Conservation (phyloP, 2,888 invertebrate species). For the Caenorhabditis becei region DNA sequence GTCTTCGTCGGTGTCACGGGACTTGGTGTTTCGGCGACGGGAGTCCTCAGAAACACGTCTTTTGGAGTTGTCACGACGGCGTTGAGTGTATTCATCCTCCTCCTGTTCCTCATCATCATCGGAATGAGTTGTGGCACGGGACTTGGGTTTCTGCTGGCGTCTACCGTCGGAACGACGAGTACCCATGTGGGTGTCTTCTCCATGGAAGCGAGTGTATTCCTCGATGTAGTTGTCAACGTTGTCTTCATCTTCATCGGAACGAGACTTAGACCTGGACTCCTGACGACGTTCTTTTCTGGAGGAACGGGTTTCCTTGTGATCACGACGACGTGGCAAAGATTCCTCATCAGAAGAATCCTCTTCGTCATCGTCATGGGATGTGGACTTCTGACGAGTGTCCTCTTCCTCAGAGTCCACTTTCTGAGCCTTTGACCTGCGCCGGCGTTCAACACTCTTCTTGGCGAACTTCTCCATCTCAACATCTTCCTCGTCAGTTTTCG, state of each 20-base stretch:
- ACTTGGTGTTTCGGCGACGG: neutral
- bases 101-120: slow-evolving; percentile 91
- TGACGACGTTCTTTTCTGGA: neutral
- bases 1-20: neutral
- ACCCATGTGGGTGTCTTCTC: slow-evolving; percentile 85
- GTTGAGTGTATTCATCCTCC: slow-evolving; percentile 84
- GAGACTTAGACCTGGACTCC: no score
- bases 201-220: neutral
- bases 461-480: neutral
- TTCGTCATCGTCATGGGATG: slow-evolving; percentile 88
- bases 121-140: slow-evolving; percentile 83
- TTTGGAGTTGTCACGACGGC: neutral
- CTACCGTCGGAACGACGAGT: neutral
- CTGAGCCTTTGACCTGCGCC: no score
- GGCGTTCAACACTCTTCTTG: neutral
- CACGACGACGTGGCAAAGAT: neutral
- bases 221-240: neutral
- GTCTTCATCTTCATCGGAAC: neutral
- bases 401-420: no score
- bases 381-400: slow-evolving; percentile 11
- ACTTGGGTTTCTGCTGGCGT: neutral
- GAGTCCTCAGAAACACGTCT: neutral
- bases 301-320: neutral
- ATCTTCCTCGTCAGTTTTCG: neutral
- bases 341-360: slow-evolving; percentile 84